Percentiles rank a stretch among this genome's conserved stretches.
Conservation (phyloP, 2,113 vertebrate genomes). For the Hymenochirus boettgeri region DNA sequence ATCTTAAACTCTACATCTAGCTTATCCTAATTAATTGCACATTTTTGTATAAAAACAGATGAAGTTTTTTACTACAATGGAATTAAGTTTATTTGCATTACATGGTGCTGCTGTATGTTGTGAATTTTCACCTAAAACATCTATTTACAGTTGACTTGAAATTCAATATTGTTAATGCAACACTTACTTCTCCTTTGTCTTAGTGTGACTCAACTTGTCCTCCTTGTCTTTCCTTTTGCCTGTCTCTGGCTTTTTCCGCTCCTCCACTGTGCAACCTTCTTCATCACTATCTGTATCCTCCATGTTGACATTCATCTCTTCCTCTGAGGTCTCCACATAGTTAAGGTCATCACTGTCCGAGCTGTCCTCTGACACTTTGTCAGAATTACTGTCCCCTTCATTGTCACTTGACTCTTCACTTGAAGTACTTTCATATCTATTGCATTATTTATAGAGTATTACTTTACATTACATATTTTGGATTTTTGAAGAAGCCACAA, state of each 20-base stretch:
- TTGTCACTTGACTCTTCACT: constrained; percentile 75
- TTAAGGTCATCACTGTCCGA: constrained; percentile 65
- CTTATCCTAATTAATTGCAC: too few relatives aligned
- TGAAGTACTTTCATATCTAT: constrained; percentile 88
- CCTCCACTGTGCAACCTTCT: constrained; percentile 18
- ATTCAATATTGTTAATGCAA: neutral
- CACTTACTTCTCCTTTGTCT: constrained; percentile 80
- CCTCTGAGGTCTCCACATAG: constrained; percentile 69
- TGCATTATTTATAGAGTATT: too few relatives aligned
- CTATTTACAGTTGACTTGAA: neutral
- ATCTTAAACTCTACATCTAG: too few relatives aligned
- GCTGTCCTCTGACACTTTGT: constrained; percentile 60
- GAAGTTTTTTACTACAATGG: too few relatives aligned
- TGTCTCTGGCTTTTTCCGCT: neutral
- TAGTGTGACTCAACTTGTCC: neutral
- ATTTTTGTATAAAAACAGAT: too few relatives aligned
- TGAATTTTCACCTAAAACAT: too few relatives aligned
- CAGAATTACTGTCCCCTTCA: constrained; percentile 66
- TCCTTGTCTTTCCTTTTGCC: constrained; percentile 3
- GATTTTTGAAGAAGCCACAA: too few relatives aligned
- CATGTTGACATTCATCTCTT: constrained; percentile 62
- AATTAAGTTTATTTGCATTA: too few relatives aligned
- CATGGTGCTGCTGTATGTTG: too few relatives aligned
- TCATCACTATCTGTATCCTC: constrained; percentile 55
- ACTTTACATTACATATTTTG: too few relatives aligned